phyloP scores from a whole-genome alignment of 1,140 invertebrate genomes.

The Lordiphosa stackelbergi region DNA sequence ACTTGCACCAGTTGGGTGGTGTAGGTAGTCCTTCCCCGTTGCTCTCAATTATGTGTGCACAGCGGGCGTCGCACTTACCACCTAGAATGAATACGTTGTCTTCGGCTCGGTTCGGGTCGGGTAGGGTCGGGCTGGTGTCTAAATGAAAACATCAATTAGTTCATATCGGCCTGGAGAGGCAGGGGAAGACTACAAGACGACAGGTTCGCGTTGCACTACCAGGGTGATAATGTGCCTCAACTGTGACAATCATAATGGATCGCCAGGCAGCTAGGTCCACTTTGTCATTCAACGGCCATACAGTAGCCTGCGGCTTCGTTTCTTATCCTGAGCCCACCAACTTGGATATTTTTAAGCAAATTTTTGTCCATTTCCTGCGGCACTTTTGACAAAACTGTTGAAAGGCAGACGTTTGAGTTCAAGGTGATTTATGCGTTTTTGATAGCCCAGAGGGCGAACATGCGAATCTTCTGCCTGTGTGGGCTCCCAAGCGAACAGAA shows the following conservation, averaged over 20 bases:
- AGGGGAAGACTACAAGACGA: constrained; percentile 34
- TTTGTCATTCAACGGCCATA: constrained; percentile 43
- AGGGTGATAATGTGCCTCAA: constrained; percentile 69
- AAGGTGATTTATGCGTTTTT: constrained; percentile 72
- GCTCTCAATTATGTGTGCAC: constrained; percentile 74
- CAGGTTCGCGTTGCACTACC: constrained; percentile 42
- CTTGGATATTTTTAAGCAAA: constrained; percentile 69
- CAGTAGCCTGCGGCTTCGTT: constrained; percentile 66
- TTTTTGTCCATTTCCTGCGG: constrained; percentile 41
- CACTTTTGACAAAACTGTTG: constrained; percentile 62
- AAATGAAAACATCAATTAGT: constrained; percentile 75
- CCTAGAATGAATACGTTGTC: constrained; percentile 64
- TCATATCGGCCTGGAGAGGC: constrained; percentile 36
- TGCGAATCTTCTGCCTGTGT: constrained; percentile 66
- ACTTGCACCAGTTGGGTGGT: constrained; percentile 37
- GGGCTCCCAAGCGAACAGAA: constrained; percentile 21
- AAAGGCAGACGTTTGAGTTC: constrained; percentile 44
- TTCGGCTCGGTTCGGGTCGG: constrained; percentile 2
- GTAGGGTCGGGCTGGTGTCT: constrained; percentile 23
- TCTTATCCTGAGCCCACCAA: constrained; percentile 55
- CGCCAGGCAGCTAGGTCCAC: constrained; percentile 36
- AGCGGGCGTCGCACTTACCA: constrained; percentile 76
- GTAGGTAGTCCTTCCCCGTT: constrained; percentile 29
- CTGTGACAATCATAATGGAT: constrained; percentile 75
- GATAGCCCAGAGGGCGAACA: constrained; percentile 44